Evolutionary conservation across 2,113 vertebrate genomes (phyloP), one percentile per base, ranked within the genome.

Genomic region (Melospiza georgiana): DNA sequence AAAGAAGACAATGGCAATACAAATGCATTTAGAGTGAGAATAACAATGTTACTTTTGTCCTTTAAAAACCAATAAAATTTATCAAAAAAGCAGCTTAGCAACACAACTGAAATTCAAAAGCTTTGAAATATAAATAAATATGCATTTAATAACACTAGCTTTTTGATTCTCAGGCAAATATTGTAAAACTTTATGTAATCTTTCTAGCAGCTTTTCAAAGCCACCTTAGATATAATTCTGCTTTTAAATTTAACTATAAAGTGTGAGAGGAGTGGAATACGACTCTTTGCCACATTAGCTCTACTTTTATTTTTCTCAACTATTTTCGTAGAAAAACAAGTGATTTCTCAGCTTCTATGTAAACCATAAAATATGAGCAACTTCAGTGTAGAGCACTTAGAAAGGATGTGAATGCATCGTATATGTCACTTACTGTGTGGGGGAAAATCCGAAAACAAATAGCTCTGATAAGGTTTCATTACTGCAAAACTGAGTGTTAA

Each of bases 1-100:
- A 92, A 96, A 95, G 94, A 94, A 89, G 95, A 95, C 76, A 93
- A 74, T 52, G 44, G 68, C 92, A 93, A 90, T 93, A 59, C 51
- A 39, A 94, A 97, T 44, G 33, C n/a, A 74, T 90, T 84, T 24
- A 39, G 79, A 80, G 81, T 69, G 51, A 39, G 63, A 90, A 95
- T 21, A 84, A 39, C 57, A 89, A 54, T 59, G 80, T 81, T 89
- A 90, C 23, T 69, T 78, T 74, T 82, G 71, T 95, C 75, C 77
- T 95, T 92, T 87, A 91, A 96, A 97, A 94, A 49, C 89, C 84
- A 82, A 57, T 52, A 97, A 95, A 96, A 94, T 68, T 91, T 95
- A 94, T 87, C 88, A 58, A 37, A 44, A 67, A 66, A 95, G 52
- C 77, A 93, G 86, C 58, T 93, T 93, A 94, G 87, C 87, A 90